Base-by-base conservation (phyloP, 2,888 invertebrate species). In the Ophion slaviceki region DNA sequence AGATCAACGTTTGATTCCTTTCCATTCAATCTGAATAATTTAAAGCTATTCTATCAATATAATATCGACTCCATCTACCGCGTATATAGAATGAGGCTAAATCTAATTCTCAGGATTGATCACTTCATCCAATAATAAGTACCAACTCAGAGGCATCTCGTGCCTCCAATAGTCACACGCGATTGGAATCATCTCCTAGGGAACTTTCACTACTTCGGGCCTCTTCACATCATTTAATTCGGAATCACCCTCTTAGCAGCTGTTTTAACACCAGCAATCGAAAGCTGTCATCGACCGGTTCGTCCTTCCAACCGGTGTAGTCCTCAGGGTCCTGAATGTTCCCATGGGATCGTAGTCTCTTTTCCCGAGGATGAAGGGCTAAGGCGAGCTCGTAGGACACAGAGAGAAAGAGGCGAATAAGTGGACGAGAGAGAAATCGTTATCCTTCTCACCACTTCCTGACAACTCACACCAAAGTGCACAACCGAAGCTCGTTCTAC, bases 401-500 rank as follows among this genome's bases (percentile, higher is more conserved):
- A 32, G 40, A 8, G 40, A 36, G 40, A 36, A 36, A 61, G 62
- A 74, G 62, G 17, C 17, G 32, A n/a, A 45, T 20, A 28, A 32
- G 32, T 14, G 57, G 28, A 57, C 7, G 28, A 24, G 4, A 57
- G 32, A 57, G 71, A 57, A 57, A 53, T 57, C 28, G 32, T 20
- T 32, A 32, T 57, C 61, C 28, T 28, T 59, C 57, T 66, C 57
- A 57, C 74, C 36, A 45, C 62, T 53, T 36, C 70, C 61, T 32
- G 62, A 61, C 32, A 28, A 70, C 47, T 77, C 77, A 66, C 68
- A 70, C 74, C 62, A 70, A 79, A 83, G 83, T 83, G 83, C 64
- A 79, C 79, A 83, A 79, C 70, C 79, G 74, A 83, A 79, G 79
- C 83, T 83, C 79, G 79, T 83, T 79, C 83, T 64, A 83, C 74